Evolutionary conservation across 2,888 invertebrate species (phyloP), one percentile per base, ranked within the genome.

Genomic region (Idaea biselata): DNA sequence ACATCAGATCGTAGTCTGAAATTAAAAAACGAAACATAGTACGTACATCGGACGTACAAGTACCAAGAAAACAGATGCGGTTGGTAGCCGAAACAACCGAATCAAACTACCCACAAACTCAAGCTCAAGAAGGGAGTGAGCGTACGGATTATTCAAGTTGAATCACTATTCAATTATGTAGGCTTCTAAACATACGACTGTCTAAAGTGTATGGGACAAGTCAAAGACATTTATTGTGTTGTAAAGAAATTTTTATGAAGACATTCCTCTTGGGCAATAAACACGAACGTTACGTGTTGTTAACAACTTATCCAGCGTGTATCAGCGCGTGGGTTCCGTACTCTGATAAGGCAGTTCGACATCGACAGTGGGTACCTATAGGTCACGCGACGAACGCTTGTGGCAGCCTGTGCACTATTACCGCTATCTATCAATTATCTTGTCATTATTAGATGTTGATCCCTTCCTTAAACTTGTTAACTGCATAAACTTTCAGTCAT

Each of bases 301-400:
- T 75, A 78, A 76, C 79, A 77, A 77, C 76, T 80, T 75, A 75
- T 74, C 75, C 71, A 68, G 71, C 71, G 72, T 73, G 74, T 76
- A 74, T 75, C 73, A 71, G 72, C 62, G 57, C 63, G 67, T 66
- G 68, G 75, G 79, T 77, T 78, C 74, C 73, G 75, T 44, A 33
- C 70, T 73, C 68, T 76, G 83, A 83, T 84, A 83, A 81, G 81
- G 70, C 74, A 71, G 80, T 74, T 76, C 82, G 76, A 44, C 44
- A 83, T 86, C 82, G 82, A 76, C 81, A 77, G 73, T 62, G 25
- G 5, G 25, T 25, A 25, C 25, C 25, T 25, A 5, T 25, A 69
- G 73, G 79, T 76, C 79, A 81, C 80, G 82, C 82, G 68, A 81
- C 58, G 68, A 7, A 65, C 66, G 69, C 66, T 73, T 61, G 66